Conservation (phyloP, 2,113 vertebrate genomes). For the Bolborhynchus lineola region DNA sequence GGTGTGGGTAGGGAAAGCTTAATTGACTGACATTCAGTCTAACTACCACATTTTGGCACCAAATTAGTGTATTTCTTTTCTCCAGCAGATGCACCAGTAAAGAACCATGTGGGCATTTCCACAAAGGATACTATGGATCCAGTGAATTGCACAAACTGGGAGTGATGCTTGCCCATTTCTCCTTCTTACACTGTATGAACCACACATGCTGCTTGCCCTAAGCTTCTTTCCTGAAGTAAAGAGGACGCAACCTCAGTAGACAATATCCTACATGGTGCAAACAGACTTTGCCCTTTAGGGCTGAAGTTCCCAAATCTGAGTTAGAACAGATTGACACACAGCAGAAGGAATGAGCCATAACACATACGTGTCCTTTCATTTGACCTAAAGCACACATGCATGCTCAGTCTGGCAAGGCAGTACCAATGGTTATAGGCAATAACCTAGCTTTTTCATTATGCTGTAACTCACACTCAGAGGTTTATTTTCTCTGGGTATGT, state of each 20-base stretch:
- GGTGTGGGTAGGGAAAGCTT: not conserved
- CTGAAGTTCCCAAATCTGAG: rapidly evolving
- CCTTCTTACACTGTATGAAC: not conserved
- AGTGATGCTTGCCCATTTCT: not conserved
- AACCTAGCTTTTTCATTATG: not conserved
- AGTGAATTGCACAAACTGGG: not conserved
- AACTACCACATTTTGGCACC: not conserved
- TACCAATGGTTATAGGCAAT: not conserved
- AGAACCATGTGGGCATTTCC: not conserved
- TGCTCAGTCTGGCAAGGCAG: not conserved
- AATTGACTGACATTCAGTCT: too few relatives aligned
- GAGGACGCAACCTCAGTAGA: not conserved
- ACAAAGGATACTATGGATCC: not conserved
- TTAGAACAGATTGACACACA: not conserved
- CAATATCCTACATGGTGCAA: not conserved
- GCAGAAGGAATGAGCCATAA: not conserved
- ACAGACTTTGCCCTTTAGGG: not conserved
- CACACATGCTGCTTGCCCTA: not conserved
- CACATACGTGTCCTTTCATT: rapidly evolving
- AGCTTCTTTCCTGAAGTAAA: not conserved
- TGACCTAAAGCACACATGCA: not conserved
- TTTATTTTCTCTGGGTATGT: not conserved
- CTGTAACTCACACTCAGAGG: not conserved
- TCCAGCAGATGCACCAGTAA: not conserved
- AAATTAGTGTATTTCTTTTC: not conserved